These are phyloP conservation scores for Selenia dentaria DNA, from an alignment of 2,888 invertebrate species.

Conservation along the genomic window DNA sequence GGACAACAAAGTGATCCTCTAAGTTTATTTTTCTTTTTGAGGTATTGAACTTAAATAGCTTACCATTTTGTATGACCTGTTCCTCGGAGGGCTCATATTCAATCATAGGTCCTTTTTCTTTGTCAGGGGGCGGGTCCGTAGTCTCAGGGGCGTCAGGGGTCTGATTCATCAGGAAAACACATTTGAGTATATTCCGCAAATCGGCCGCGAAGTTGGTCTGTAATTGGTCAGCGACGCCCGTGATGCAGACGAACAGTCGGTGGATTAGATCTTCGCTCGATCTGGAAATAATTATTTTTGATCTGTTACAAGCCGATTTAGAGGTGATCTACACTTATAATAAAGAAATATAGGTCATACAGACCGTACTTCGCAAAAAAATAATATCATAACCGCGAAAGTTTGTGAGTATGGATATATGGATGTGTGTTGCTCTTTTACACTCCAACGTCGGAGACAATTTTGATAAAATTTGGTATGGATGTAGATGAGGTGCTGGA, in stretches of 20 bases:
- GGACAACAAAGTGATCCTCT: too few relatives aligned
- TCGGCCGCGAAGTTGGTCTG: constrained; percentile 99
- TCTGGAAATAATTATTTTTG: constrained; percentile 87
- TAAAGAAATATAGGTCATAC: too few relatives aligned
- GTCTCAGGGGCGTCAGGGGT: constrained; percentile 69
- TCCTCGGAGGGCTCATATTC: constrained; percentile 80
- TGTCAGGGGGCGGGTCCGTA: constrained; percentile 35
- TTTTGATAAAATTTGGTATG: too few relatives aligned
- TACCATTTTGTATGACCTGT: constrained; percentile 75
- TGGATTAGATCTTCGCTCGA: constrained; percentile 97
- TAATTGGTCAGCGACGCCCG: constrained; percentile 98
- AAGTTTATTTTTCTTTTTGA: background rate
- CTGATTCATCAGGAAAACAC: constrained; percentile 96
- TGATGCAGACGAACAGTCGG: constrained; percentile 98
- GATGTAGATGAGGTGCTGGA: too few relatives aligned
- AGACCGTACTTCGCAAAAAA: too few relatives aligned
- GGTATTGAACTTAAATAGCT: constrained; percentile 15
- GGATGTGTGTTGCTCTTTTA: too few relatives aligned
- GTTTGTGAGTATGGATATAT: too few relatives aligned
- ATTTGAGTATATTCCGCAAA: constrained; percentile 96
- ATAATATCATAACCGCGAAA: too few relatives aligned
- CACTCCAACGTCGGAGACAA: too few relatives aligned
- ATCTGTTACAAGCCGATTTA: too few relatives aligned
- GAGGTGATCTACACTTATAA: too few relatives aligned
- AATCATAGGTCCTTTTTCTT: constrained; percentile 58